These are phyloP conservation scores for Palloptera scutellata DNA, from an alignment of 2,888 invertebrate species.

Conservation along the genomic window DNA sequence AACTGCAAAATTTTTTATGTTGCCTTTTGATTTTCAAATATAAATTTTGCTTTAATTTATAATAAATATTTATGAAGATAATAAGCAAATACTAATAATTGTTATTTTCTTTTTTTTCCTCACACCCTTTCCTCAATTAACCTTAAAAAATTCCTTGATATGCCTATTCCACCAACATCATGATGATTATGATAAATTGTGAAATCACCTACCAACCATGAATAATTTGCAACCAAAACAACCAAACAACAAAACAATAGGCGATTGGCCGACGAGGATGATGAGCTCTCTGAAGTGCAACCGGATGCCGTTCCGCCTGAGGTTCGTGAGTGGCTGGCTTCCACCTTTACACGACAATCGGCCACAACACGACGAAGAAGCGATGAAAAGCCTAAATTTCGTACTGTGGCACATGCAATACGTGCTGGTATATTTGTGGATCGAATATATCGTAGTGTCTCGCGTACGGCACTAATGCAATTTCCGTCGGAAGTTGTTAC, in stretches of 20 bases:
- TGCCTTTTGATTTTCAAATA: constrained; percentile 4
- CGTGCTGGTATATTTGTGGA: constrained; percentile 97
- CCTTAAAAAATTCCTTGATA: constrained; percentile 33
- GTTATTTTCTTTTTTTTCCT: constrained; percentile 34
- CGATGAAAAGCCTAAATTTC: constrained; percentile 88
- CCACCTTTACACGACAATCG: constrained; percentile 92
- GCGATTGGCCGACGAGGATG: constrained; percentile 88
- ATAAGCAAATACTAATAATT: constrained; percentile 19
- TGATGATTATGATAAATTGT: neutral
- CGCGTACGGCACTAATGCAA: constrained; percentile 81
- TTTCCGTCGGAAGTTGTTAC: constrained; percentile 87
- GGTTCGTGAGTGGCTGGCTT: constrained; percentile 95
- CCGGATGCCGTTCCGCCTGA: constrained; percentile 96
- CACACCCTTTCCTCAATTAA: constrained; percentile 31
- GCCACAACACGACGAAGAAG: constrained; percentile 78
- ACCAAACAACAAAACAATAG: constrained; percentile 63
- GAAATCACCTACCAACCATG: constrained; percentile 16
- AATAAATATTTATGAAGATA: neutral
- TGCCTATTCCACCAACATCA: constrained; percentile 14
- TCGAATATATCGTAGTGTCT: constrained; percentile 85
- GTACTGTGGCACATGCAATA: constrained; percentile 95
- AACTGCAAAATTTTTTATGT: constrained; percentile 16
- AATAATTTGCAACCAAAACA: neutral
- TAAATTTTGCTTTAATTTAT: neutral
- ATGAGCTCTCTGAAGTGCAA: constrained; percentile 94